Base-by-base conservation (phyloP, 2,888 invertebrate genomes). In the Desoria tigrina region DNA sequence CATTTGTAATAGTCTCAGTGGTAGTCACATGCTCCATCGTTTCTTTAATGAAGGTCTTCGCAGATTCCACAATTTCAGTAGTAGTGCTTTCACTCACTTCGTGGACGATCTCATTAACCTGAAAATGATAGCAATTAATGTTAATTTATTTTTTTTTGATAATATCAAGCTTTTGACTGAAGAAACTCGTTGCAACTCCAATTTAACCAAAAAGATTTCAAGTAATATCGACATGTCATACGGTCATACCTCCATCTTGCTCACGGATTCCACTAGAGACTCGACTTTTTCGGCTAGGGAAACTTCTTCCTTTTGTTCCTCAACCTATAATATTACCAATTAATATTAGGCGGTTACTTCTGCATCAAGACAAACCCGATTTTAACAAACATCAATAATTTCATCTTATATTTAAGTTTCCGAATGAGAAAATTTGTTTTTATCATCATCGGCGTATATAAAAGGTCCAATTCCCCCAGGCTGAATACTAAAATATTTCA, bases 211-310 rank as follows among this genome's bases (percentile, higher is more conserved):
- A n/a, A n/a, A n/a, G n/a, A n/a, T n/a, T n/a, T n/a, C n/a, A 45
- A 18, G 45, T 45, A 16, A 32, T 11, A 32, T 32, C 6, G 45
- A 45, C 21, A 45, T 49, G 32, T 49, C 39, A 39, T 39, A 11
- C 39, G 9, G 9, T 16, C 61, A 14, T 59, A 68, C 68, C 64
- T 68, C 65, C 18, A 65, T 16, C 61, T 68, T 68, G 65, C 68
- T 68, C 49, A 68, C 59, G 32, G 53, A 49, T 55, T 68, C 68
- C 27, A 68, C 60, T 32, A 51, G 51, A 16, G 39, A 24, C 39
- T 61, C 61, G 27, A 63, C 61, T 53, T 70, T 65, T 58, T 64
- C 66, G 32, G 64, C 32, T 37, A 42, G 45, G 11, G 63, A 56
- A 45, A 65, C 61, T 42, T 65, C 67, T 28, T 28, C 45, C 21